Evolutionary conservation across 2,113 vertebrate genomes (phyloP).

Genomic region (Alligator mississippiensis): DNA sequence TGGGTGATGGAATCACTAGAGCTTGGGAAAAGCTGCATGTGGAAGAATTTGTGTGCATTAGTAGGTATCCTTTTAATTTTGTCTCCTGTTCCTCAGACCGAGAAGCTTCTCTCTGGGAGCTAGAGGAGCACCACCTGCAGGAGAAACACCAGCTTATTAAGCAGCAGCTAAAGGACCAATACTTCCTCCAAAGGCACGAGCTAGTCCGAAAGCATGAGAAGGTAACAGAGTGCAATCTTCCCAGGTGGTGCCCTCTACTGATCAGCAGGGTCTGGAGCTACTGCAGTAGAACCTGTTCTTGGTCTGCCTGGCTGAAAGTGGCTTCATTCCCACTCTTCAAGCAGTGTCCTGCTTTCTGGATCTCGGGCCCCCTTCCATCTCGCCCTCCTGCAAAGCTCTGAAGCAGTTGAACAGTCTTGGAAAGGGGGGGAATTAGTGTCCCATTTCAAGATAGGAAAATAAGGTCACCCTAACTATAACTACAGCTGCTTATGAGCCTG

Average conservation of each 20-base stretch:
- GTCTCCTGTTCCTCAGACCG: constrained; percentile 77
- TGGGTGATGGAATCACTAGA: accelerated
- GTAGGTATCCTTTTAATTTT: neutral
- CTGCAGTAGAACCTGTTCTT: neutral
- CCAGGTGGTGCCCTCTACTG: accelerated
- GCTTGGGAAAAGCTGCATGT: accelerated
- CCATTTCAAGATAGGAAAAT: no score
- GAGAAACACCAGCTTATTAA: constrained; percentile 93
- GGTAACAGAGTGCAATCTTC: constrained; percentile 75
- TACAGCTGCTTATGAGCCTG: neutral
- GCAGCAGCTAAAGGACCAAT: constrained; percentile 98
- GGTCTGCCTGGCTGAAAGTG: neutral
- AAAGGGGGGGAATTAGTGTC: no score
- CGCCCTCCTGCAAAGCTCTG: no score
- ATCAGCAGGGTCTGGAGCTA: neutral
- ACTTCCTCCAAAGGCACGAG: constrained; percentile 96
- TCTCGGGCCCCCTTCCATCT: no score
- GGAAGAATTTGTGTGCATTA: neutral
- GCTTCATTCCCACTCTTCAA: neutral
- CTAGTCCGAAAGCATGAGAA: constrained; percentile 95
- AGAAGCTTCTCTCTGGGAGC: constrained; percentile 90
- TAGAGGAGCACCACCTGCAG: constrained; percentile 92
- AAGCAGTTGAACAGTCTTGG: no score
- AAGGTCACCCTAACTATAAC: no score
- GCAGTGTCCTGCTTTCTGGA: neutral